Evolutionary conservation across 92 coral and sea anemone genomes (phyloP).

Genomic region (Phenganax stokvisi): DNA sequence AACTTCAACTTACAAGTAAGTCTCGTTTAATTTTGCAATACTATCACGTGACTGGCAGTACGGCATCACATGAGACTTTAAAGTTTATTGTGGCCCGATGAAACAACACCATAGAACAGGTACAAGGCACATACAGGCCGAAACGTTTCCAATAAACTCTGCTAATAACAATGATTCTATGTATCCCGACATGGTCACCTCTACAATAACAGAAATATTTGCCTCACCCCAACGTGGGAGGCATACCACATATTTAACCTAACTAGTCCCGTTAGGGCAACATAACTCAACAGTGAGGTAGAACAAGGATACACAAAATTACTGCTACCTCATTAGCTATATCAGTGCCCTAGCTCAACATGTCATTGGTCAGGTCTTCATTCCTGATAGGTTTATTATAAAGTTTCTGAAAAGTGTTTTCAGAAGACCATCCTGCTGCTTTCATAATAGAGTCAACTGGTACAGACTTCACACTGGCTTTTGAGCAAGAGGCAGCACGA

Average conservation of each 20-base stretch:
- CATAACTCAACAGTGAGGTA: too few species aligned
- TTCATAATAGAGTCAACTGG: constrained; percentile 38
- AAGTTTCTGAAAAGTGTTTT: constrained; percentile 28
- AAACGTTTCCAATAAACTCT: neutral
- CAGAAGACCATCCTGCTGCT: constrained; percentile 41
- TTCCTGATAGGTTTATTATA: constrained; percentile 35
- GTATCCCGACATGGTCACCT: too few species aligned
- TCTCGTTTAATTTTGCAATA: constrained; percentile 45
- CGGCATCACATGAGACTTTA: constrained; percentile 53
- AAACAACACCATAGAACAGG: constrained; percentile 6
- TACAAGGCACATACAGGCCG: neutral
- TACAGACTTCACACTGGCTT: constrained; percentile 42
- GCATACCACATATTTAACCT: too few species aligned
- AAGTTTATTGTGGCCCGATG: constrained; percentile 24
- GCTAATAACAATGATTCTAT: neutral
- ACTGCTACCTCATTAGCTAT: neutral
- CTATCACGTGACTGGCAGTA: constrained; percentile 42
- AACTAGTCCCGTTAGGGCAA: too few species aligned
- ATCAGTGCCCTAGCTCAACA: constrained; percentile 9
- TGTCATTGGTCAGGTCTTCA: constrained; percentile 3
- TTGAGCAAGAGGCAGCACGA: constrained; percentile 50
- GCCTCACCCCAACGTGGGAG: too few species aligned
- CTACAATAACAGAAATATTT: too few species aligned
- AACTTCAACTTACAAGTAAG: constrained; percentile 48
- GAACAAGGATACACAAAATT: neutral